Evolutionary conservation across 2,888 invertebrate species (phyloP), one percentile per base, ranked within the genome.

Genomic region (Tenthredo notha): DNA sequence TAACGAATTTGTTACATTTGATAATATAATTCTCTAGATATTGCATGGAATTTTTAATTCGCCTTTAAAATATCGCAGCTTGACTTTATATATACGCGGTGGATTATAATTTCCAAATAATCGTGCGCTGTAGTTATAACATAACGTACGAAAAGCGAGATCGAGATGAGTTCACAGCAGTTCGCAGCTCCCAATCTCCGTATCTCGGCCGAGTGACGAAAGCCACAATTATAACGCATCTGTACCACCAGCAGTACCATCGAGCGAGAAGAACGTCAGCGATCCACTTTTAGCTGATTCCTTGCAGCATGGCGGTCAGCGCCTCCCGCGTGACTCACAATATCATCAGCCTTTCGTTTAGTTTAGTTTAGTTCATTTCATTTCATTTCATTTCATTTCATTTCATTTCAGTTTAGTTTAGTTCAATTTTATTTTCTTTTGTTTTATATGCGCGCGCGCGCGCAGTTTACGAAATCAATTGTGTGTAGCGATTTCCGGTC

Each of bases 401-500:
- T 10, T 72, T 72, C 29, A 29, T n/a, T 21, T 58, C 21, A 21
- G 18, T 70, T 70, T n/a, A 33, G 29, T 33, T 67, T 21, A 12
- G 61, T 43, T 43, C 72, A 7, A 12, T 29, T 43, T 40, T 15
- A 6, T 43, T 72, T 84, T 18, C 80, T 37, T n/a, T 25, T 21
- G 70, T 67, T 21, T 15, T 86, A 86, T 86, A 87, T 86, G 86
- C 86, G 72, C 78, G 77, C 85, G 86, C 86, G 72, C 78, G 77
- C 85, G 21, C 21, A 43, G 86, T 87, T 88, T 87, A 86, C 86
- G 86, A 89, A 89, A 89, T 89, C 88, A 89, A 88, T 88, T 87
- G 89, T 85, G 87, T 87, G 89, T 89, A 87, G 88, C 89, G 87
- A 85, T 87, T 88, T 89, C 89, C 89, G 89, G 88, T 72, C 58